A percentile compares a stretch with the other conserved stretches of the same genome.
Evolutionary conservation across 2,797 vertebrate species (phyloP).

Genomic region (Smutsia temminckii): DNA sequence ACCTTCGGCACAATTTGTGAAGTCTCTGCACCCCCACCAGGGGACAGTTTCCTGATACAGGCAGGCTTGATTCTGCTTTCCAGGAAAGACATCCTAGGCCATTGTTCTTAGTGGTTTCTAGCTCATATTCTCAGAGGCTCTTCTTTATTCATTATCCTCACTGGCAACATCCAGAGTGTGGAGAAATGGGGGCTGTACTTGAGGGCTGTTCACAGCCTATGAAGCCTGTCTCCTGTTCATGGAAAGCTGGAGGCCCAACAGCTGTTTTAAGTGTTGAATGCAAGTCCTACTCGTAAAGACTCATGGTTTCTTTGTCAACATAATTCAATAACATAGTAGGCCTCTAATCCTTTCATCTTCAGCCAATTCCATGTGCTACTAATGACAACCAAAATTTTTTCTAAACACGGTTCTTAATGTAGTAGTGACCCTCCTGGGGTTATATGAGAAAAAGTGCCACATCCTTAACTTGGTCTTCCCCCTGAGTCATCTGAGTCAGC

Average conservation of each 20-base stretch:
- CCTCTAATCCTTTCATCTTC: not conserved
- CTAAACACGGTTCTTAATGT: not conserved
- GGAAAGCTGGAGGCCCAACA: not conserved
- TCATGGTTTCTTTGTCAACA: not conserved
- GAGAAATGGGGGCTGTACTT: not conserved
- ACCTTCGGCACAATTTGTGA: not conserved
- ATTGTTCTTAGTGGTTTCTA: not conserved
- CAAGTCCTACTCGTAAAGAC: not conserved
- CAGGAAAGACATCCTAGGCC: not conserved
- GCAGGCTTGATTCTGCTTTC: not conserved
- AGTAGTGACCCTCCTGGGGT: not conserved
- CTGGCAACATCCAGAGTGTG: not conserved
- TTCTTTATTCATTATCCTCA: not conserved
- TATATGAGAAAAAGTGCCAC: not conserved
- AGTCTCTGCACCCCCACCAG: not conserved
- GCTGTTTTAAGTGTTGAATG: not conserved
- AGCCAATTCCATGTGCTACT: not conserved
- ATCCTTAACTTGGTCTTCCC: not conserved
- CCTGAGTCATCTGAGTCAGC: not conserved
- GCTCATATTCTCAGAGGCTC: not conserved
- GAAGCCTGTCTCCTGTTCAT: not conserved
- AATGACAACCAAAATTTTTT: not conserved
- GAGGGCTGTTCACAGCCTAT: not conserved
- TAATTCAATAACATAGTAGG: not conserved
- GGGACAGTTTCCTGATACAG: not conserved